phyloP scores from a whole-genome alignment of 2,797 vertebrate species.

The Moxostoma hubbsi region DNA sequence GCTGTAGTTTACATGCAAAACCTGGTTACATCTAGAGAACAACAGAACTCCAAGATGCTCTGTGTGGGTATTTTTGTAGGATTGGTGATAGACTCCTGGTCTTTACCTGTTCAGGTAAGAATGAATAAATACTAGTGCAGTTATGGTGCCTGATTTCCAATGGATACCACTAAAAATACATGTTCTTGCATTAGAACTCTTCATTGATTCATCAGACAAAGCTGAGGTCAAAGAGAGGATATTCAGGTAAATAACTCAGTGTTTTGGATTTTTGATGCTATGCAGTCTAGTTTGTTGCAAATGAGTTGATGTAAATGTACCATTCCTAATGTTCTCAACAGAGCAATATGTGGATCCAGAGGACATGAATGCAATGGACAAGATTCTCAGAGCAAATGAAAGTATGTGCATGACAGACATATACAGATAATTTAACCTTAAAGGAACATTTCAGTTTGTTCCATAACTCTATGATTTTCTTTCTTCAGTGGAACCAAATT shows the following conservation, averaged over 20 bases:
- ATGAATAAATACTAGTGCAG: constrained; percentile 15
- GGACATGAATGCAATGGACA: constrained; percentile 78
- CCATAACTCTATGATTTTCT: too few relatives aligned
- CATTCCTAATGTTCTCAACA: constrained; percentile 50
- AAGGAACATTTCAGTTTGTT: too few relatives aligned
- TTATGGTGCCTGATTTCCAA: background rate
- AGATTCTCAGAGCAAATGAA: constrained; percentile 74
- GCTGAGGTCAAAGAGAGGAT: constrained; percentile 70
- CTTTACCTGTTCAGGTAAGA: constrained; percentile 75
- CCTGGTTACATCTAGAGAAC: constrained; percentile 8
- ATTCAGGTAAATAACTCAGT: constrained; percentile 68
- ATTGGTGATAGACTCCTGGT: constrained; percentile 62
- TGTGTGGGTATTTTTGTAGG: constrained; percentile 53
- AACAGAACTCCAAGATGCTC: constrained; percentile 36
- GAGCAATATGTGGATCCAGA: constrained; percentile 68
- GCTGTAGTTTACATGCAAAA: background rate
- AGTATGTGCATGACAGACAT: constrained; percentile 65
- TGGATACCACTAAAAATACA: background rate
- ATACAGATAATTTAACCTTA: background rate
- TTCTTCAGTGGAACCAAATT: too few relatives aligned
- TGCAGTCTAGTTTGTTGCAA: background rate
- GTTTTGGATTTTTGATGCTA: background rate
- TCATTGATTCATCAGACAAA: constrained; percentile 67
- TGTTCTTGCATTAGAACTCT: constrained; percentile 70
- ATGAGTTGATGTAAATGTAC: background rate